phyloP scores from a whole-genome alignment of 2,797 vertebrate genomes.

The Hydrolagus colliei region DNA sequence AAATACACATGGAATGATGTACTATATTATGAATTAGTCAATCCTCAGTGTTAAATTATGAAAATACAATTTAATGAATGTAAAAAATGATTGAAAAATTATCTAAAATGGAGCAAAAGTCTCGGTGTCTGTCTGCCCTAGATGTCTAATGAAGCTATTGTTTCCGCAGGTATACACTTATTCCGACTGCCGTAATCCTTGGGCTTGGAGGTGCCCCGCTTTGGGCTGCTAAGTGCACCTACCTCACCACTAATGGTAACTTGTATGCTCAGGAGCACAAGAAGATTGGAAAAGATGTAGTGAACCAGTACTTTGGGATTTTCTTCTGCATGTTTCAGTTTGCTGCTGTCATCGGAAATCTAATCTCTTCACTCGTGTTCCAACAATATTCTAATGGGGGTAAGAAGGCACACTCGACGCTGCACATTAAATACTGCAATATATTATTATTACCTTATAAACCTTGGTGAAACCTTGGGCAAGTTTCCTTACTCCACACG shows the following conservation, averaged over 20 bases:
- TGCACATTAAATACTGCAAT: neutral
- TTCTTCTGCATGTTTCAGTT: conserved; percentile 93
- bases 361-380: conserved; percentile 87
- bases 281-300: conserved; percentile 62
- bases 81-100: neutral
- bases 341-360: conserved; percentile 84
- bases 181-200: conserved; percentile 79
- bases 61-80: neutral
- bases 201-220: conserved; percentile 82
- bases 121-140: neutral
- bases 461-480: no score
- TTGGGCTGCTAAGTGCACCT: conserved; percentile 91
- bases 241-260: conserved; percentile 76
- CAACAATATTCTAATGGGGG: conserved; percentile 61
- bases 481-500: no score
- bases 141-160: neutral
- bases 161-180: conserved; percentile 75
- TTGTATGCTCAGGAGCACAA: conserved; percentile 51
- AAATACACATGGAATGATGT: no score
- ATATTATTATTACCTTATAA: neutral
- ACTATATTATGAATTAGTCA: neutral
- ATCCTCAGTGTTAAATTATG: neutral
- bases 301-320: conserved; percentile 85
- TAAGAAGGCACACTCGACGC: conserved; percentile 42
- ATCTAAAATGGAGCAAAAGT: no score